Percentiles rank a stretch among this genome's conserved stretches.
Evolutionary conservation across 1,140 invertebrate genomes (phyloP).

Genomic region (Brachionus plicatilis): DNA sequence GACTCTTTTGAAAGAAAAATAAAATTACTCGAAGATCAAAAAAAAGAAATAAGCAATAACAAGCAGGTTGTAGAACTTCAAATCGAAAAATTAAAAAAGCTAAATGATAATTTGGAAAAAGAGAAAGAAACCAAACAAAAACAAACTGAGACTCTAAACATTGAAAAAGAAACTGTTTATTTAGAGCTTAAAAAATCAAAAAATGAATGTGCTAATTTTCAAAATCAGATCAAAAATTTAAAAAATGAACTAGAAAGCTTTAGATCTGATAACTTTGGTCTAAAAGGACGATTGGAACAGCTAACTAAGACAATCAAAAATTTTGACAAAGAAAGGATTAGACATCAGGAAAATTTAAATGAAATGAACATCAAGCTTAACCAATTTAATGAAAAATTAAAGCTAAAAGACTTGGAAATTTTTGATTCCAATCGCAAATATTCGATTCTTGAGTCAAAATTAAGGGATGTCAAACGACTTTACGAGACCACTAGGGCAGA

Average conservation of each 20-base stretch:
- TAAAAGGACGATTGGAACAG: background rate
- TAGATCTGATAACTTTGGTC: background rate
- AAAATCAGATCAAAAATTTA: constrained; percentile 2
- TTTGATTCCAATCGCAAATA: background rate
- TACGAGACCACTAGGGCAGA: constrained; percentile 1
- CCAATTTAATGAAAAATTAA: background rate
- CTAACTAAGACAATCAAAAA: background rate
- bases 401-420: constrained; percentile 11
- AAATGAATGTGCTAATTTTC: background rate
- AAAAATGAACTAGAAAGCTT: constrained; percentile 11
- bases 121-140: background rate
- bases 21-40: constrained; percentile 50
- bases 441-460: background rate
- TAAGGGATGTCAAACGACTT: background rate
- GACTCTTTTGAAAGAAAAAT: constrained; percentile 53
- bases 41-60: background rate
- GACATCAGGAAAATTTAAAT: background rate
- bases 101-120: background rate
- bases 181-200: constrained; percentile 14
- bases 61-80: background rate
- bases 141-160: background rate
- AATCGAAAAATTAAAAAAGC: constrained; percentile 5
- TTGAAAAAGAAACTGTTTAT: background rate
- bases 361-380: background rate
- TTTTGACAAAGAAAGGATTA: constrained; percentile 24